Base-by-base conservation (phyloP, 2,797 vertebrate genomes). In the Leptatherina wallacei region DNA sequence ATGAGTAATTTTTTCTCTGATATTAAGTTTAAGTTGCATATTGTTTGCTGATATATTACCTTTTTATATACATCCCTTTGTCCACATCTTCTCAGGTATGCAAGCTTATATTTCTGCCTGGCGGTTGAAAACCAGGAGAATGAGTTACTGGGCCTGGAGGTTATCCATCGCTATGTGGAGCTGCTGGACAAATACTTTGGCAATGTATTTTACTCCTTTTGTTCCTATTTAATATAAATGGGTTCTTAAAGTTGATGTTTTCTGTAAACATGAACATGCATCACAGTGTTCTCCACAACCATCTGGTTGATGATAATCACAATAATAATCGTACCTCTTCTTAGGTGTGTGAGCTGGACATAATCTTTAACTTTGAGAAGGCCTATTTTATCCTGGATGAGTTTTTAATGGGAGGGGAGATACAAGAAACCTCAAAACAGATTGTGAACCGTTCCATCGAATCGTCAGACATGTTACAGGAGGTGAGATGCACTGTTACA, bases 361-460 rank as follows among this genome's bases (percentile, higher is more conserved):
- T 99, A 73, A 99, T 99, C 90, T 99, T 99, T 89, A 99, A 99
- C 91, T 99, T 99, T 91, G 98, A 99, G 91, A 99, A 99, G 92
- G 98, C 98, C 52, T 99, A 99, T 93, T 99, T 99, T 90, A 99
- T 99, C 89, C 94, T 99, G 82, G 98, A 99, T 63, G 98, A 99
- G 88, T 99, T 99, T 91, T 95, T 99, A 61, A 95, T 99, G 77
- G 96, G 96, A 38, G 98, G 98, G 49, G 98, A 99, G 92, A 85
- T 99, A 77, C 98, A 98, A 83, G 98, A 99, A 91, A 99, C 98
- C 24, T 99, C 98, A n/a, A 99, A 99, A 90, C 95, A 93, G 91
- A 94, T 83, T 35, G 95, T 95, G 59, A 96, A 96, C 70, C 97
- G 96, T 91, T 94, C 93, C 83, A 96, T 97, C 8, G 97, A 99